Conservation (phyloP, 2,797 vertebrate species). For the Platyrinchus mystaceus region DNA sequence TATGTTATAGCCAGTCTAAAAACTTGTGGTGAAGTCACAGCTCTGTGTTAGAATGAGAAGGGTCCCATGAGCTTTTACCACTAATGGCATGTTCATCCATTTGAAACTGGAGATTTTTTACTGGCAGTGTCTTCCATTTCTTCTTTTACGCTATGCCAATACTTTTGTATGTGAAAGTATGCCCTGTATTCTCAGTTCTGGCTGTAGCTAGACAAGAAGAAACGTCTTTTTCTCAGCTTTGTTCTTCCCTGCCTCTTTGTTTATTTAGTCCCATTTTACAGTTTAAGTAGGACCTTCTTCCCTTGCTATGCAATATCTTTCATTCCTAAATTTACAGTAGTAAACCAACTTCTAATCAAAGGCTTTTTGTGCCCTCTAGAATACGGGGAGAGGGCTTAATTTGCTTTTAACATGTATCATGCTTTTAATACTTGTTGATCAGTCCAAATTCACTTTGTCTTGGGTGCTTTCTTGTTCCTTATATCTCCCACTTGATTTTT, state of each 20-base stretch:
- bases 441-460: neutral
- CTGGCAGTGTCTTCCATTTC: neutral
- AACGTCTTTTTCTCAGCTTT: neutral
- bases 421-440: neutral
- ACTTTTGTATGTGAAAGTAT: neutral
- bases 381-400: neutral
- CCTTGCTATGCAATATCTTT: neutral
- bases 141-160: neutral
- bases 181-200: neutral
- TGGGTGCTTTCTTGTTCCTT: neutral
- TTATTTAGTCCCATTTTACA: neutral
- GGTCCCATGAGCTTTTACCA: neutral
- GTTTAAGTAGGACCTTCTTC: neutral
- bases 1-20: neutral
- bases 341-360: neutral
- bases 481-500: neutral
- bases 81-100: neutral
- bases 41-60: neutral
- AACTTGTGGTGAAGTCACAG: neutral
- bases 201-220: neutral
- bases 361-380: neutral
- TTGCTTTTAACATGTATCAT: neutral
- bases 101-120: neutral
- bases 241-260: neutral
- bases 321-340: neutral